phyloP scores from a whole-genome alignment of 92 coral and sea anemone genomes.

The Porites evermanni region DNA sequence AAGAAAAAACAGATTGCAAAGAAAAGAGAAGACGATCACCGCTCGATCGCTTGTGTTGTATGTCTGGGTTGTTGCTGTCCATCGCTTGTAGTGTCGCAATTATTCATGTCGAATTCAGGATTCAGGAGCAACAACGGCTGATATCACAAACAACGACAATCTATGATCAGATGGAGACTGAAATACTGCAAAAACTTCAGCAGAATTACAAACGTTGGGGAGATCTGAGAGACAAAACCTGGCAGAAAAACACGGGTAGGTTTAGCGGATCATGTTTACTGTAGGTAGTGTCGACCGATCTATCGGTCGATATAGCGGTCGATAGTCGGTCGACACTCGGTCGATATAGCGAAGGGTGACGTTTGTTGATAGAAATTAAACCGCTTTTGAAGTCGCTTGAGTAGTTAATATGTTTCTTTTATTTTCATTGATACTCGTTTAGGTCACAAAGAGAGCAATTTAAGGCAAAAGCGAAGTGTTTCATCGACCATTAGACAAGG shows the following conservation, averaged over 20 bases:
- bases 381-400: no score
- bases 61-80: constrained; percentile 5
- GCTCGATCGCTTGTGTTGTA: not conserved
- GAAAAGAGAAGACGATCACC: not conserved
- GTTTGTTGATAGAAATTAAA: no score
- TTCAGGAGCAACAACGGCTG: constrained; percentile 33
- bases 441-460: constrained; percentile 3
- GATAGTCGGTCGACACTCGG: no score
- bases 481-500: not conserved
- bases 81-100: constrained; percentile 7
- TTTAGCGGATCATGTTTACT: no score
- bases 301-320: no score
- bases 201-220: no score
- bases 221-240: no score
- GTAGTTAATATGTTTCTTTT: no score
- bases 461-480: not conserved
- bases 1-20: not conserved
- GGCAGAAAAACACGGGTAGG: no score
- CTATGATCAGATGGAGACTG: constrained; percentile 52
- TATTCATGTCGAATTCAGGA: constrained; percentile 39
- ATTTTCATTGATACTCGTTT: not conserved
- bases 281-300: no score
- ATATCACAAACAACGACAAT: not conserved
- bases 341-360: no score
- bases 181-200: no score